Evolutionary conservation across 2,797 vertebrate genomes (phyloP), one percentile per base, ranked within the genome.

Genomic region (Hyperoplus immaculatus): DNA sequence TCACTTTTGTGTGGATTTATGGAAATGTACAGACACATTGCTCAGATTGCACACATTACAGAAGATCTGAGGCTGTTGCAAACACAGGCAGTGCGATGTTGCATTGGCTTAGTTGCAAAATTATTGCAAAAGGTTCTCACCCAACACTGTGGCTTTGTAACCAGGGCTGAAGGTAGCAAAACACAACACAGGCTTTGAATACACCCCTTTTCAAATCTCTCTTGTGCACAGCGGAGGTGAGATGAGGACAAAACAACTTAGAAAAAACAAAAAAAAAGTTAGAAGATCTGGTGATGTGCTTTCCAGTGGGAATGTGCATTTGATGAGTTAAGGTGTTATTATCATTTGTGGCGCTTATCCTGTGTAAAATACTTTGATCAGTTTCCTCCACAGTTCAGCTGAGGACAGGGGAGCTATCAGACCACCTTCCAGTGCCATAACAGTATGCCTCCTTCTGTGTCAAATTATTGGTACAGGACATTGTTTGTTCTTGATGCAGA

Each of bases 361-460:
- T 74, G 75, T 75, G 68, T 85, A 69, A 81, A 78, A 82, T 8
- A 8, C 72, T 83, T 68, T 8, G 58, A 63, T 39, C 81, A 80
- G 80, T 80, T 86, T 88, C 74, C 77, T 84, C 57, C 50, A 21
- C 60, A 80, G 92, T 92, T 94, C 92, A 94, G 65, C 78, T 60
- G 85, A 93, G 92, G 90, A 94, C 89, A 91, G 49, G 50, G 15
- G 29, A 75, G 81, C 81, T 78, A 81, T 85, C 75, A 86, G 75
- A 90, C 66, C 9, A 59, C 82, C 77, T 87, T 82, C 75, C 79
- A 71, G 47, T 47, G 76, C 85, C 83, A 86, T 87, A 90, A 89
- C 81, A 29, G 68, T 29, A 14, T 53, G 80, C 61, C 78, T 79
- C 85, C 69, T 0, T 81, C 86, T 90, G 84, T 2, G 84, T 62